Evolutionary conservation across 2,113 vertebrate species (phyloP), one percentile per base, ranked within the genome.

Genomic region (Gyps fulvus): DNA sequence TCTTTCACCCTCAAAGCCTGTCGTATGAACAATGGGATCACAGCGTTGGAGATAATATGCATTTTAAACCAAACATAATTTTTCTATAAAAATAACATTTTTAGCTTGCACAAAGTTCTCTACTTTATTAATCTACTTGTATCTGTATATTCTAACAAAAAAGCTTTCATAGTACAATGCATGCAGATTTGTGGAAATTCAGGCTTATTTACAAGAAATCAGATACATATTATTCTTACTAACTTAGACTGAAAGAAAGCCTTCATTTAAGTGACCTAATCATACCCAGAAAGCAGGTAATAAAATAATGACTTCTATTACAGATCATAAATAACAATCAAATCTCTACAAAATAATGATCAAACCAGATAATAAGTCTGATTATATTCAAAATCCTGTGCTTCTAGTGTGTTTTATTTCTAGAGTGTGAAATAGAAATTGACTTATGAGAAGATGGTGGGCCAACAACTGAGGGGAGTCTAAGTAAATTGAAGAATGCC

Each of bases 221-320:
- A 98, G 92, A 98, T 97, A 93, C 94, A 91, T 69, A 97, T 98
- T 98, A 96, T 97, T 96, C 94, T 97, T 92, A 84, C 95, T 98
- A 98, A 98, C 83, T 96, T 93, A 92, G 96, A 83, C 61, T 96
- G 94, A 98, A 97, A 94, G 95, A 94, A 97, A 98, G 63, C 85
- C 71, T 97, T 97, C 94, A 98, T 98, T 98, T 98, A 97, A 98
- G 96, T 96, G 97, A 97, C 95, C 97, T 98, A 98, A 98, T 98
- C 96, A 97, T 95, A 96, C 77, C 86, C 90, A 96, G 96, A 98
- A 97, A 97, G 77, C 85, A 93, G 90, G 92, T 93, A 97, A 97
- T 97, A 98, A 98, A 98, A 98, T 98, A 98, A 98, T 96, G 97
- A 98, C 97, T 97, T 98, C 96, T 95, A 97, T 98, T 98, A 97